Evolutionary conservation across 2,888 invertebrate species (phyloP).

Genomic region (Clistopyga incitator): DNA sequence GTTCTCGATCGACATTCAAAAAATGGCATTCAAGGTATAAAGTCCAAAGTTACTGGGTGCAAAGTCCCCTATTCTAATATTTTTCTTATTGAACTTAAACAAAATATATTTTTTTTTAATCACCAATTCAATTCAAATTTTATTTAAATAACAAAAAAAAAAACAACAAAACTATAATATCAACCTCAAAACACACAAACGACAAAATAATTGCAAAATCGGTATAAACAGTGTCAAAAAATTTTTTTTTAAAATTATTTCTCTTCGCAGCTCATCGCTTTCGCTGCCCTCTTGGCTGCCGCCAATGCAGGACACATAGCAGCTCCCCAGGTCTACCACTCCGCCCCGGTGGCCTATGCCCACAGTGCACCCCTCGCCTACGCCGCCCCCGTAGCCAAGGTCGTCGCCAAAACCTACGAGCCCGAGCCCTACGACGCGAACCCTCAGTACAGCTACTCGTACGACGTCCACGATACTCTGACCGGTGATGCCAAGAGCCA

Average conservation of each 20-base stretch:
- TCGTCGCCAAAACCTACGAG: constrained; percentile 49
- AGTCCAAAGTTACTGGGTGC: not conserved
- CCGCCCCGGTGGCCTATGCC: constrained; percentile 54
- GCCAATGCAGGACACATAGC: constrained; percentile 63
- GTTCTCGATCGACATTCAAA: constrained; percentile 58
- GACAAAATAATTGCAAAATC: constrained; percentile 2
- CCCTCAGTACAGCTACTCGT: constrained; percentile 71
- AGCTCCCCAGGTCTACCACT: constrained; percentile 59
- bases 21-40: constrained; percentile 64
- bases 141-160: no score
- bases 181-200: no score
- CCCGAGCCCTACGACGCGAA: constrained; percentile 63
- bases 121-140: no score
- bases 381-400: constrained; percentile 54
- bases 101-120: no score
- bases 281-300: constrained; percentile 65
- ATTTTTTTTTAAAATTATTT: constrained; percentile 10
- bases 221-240: not conserved
- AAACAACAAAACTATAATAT: no score
- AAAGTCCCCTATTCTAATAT: not conserved
- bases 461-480: constrained; percentile 65
- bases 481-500: constrained; percentile 69
- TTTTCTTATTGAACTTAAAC: not conserved
- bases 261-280: constrained; percentile 58
- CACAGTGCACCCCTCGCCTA: constrained; percentile 62